Conservation (phyloP, 2,888 invertebrate genomes). For the Drosophila rellima region DNA sequence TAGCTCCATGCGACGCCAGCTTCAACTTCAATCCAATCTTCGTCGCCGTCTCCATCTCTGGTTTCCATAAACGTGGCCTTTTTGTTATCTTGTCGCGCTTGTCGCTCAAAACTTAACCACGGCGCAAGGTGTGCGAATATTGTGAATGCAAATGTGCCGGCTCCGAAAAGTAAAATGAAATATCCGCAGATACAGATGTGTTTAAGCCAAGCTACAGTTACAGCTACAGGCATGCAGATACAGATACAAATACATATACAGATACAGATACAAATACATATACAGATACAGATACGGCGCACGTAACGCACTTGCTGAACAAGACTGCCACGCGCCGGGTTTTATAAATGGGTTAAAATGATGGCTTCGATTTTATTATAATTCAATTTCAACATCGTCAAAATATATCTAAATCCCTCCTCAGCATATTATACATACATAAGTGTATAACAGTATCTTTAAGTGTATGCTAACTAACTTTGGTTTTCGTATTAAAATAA, state of each 20-base stretch:
- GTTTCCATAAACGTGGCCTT: slow-evolving; percentile 46
- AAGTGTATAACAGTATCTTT: background rate
- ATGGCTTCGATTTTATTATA: slow-evolving; percentile 17
- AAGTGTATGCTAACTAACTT: background rate
- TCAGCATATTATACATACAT: background rate
- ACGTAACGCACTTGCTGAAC: slow-evolving; percentile 40
- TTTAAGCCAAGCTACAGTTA: slow-evolving; percentile 12
- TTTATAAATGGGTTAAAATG: slow-evolving; percentile 56
- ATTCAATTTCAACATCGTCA: slow-evolving; percentile 14
- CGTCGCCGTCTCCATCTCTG: slow-evolving; percentile 10
- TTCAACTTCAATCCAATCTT: slow-evolving; percentile 9
- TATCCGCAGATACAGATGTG: slow-evolving; percentile 29
- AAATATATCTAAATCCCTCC: background rate
- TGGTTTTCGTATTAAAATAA: background rate
- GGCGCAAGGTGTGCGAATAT: slow-evolving; percentile 72
- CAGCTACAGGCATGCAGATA: slow-evolving; percentile 10
- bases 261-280: slow-evolving; percentile 16
- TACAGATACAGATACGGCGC: slow-evolving; percentile 14
- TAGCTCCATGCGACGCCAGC: slow-evolving; percentile 41
- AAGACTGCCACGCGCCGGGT: slow-evolving; percentile 28
- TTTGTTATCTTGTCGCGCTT: slow-evolving; percentile 79
- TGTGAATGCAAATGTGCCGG: slow-evolving; percentile 49
- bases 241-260: slow-evolving; percentile 17
- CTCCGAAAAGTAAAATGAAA: slow-evolving; percentile 22
- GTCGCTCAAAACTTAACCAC: slow-evolving; percentile 64